These are phyloP conservation scores for Psittacus erithacus DNA, from an alignment of 2,113 vertebrate genomes.

Conservation along the genomic window DNA sequence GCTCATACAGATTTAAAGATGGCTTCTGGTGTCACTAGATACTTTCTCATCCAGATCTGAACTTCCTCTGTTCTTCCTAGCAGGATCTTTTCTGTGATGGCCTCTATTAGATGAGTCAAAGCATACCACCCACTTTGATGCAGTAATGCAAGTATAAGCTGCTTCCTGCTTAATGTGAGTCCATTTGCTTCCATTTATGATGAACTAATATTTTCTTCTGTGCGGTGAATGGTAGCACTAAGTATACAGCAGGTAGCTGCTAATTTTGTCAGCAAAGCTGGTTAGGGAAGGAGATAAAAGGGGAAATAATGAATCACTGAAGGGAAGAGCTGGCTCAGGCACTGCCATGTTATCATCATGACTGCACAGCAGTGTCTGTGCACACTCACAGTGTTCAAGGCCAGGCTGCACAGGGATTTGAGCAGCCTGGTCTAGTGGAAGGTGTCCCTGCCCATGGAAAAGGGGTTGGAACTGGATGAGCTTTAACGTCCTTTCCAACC, in stretches of 20 bases:
- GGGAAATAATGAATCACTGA: slow-evolving; percentile 34
- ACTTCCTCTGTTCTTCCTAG: slow-evolving; percentile 7
- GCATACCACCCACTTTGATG: neutral
- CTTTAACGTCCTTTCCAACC: neutral
- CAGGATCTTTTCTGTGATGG: neutral
- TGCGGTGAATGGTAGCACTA: neutral
- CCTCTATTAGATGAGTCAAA: slow-evolving; percentile 38
- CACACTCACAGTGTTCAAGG: neutral
- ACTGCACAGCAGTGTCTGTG: neutral
- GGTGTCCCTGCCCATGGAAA: neutral
- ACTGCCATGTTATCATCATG: neutral
- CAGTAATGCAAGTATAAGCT: slow-evolving; percentile 6
- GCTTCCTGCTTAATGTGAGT: neutral
- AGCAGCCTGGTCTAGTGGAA: neutral
- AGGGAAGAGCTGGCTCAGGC: slow-evolving; percentile 4
- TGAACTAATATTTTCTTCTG: slow-evolving; percentile 6
- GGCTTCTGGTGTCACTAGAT: slow-evolving; percentile 1
- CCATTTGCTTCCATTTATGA: slow-evolving; percentile 24
- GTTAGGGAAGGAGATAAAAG: slow-evolving; percentile 5
- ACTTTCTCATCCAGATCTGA: neutral
- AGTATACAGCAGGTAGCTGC: slow-evolving; percentile 38
- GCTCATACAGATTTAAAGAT: neutral
- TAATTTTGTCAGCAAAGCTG: slow-evolving; percentile 42
- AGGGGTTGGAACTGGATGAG: neutral
- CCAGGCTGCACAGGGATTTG: neutral